Evolutionary conservation across 2,888 invertebrate genomes (phyloP), one percentile per base, ranked within the genome.

Genomic region (Tipula vernalis): DNA sequence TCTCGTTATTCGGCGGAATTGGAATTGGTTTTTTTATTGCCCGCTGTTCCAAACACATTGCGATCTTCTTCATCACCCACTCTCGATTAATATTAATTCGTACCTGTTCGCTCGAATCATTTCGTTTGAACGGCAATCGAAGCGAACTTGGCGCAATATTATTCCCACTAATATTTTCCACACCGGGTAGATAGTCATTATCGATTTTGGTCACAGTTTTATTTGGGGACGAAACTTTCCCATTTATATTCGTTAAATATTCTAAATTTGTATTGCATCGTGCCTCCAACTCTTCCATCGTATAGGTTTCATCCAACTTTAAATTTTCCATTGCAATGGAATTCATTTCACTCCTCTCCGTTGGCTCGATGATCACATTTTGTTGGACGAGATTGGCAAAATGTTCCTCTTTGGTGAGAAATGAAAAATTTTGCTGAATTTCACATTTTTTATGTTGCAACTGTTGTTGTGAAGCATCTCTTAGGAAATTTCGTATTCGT

Each of bases 11-110:
- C 3, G 87, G 87, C 6, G 87, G 85, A 10, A 86, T 83, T 13
- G 87, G 87, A 15, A 87, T 86, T 8, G 87, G 87, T 87, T 97
- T 96, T 88, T 96, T 95, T 15, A 94, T 94, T 0, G 96, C 95
- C 87, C 98, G 92, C 91, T 97, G 97, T 90, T 99, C 98, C 89
- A 99, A 91, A 89, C 98, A 98, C 89, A 98, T 96, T 1, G 96
- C 95, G 47, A 99, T 94, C 92, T 99, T 98, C 92, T 97, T 96
- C 89, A 98, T 97, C 5, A 97, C 97, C 98, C 98, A 99, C 91
- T 99, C 98, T 8, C 98, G 94, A 87, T 92, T 91, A 86, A 92
- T 91, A 86, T 91, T 91, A 12, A 92, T 90, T 36, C 83, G 86
- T 2, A 87, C 71, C n/a, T 84, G 36, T 15, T 84, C 84, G 15